These are phyloP conservation scores for Echeneis naucrates DNA, from an alignment of 2,797 vertebrate genomes.

Conservation along the genomic window DNA sequence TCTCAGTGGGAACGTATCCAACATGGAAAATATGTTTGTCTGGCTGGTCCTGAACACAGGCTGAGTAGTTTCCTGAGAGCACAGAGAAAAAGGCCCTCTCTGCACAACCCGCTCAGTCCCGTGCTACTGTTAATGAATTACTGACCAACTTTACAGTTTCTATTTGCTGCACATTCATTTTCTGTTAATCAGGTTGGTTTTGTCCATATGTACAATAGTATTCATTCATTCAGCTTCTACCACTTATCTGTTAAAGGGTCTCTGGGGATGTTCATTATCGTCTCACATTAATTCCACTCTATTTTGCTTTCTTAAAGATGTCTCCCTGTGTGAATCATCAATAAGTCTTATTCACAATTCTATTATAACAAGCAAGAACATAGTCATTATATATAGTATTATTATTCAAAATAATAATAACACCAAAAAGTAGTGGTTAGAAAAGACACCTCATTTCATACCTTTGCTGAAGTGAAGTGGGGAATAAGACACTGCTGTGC, in stretches of 20 bases:
- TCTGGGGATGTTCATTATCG: too few relatives aligned
- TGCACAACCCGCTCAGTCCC: too few relatives aligned
- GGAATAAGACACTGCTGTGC: conserved; percentile 32
- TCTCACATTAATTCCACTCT: too few relatives aligned
- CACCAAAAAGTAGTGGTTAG: neutral
- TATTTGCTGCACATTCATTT: too few relatives aligned
- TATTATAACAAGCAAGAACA: neutral
- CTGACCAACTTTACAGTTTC: too few relatives aligned
- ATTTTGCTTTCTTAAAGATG: too few relatives aligned
- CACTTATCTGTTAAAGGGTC: too few relatives aligned
- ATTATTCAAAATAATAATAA: neutral
- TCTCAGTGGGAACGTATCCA: conserved; percentile 37
- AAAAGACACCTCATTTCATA: conserved; percentile 5
- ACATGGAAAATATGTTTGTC: conserved; percentile 34
- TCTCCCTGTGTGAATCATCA: neutral
- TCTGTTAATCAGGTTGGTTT: too few relatives aligned
- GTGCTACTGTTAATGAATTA: too few relatives aligned
- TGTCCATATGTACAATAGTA: too few relatives aligned
- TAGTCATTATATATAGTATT: neutral
- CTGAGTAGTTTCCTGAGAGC: conserved; percentile 49
- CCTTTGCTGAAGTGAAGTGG: conserved; percentile 56
- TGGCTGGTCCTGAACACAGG: conserved; percentile 30
- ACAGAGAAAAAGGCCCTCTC: neutral
- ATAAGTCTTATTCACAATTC: neutral
- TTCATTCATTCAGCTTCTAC: too few relatives aligned